Percentiles rank a stretch among this genome's conserved stretches.
phyloP scores from a whole-genome alignment of 2,888 invertebrate genomes.

The Brachyptera putata region DNA sequence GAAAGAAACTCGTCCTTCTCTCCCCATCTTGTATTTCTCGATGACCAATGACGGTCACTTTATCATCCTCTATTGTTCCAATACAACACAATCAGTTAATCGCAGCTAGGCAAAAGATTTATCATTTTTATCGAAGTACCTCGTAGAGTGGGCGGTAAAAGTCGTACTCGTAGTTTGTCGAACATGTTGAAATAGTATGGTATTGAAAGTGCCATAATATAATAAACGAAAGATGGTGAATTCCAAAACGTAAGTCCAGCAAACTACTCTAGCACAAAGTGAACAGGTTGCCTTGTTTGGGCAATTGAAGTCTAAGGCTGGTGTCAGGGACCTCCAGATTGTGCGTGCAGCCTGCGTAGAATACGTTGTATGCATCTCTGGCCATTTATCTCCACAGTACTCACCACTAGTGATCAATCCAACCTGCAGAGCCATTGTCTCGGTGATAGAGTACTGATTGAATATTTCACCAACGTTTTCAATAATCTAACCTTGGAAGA shows the following conservation, averaged over 20 bases:
- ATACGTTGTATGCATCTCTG: no score
- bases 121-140: not conserved
- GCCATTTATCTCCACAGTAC: not conserved
- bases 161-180: not conserved
- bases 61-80: not conserved
- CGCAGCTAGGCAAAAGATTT: not conserved
- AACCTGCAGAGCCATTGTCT: slow-evolving; percentile 4
- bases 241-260: slow-evolving; percentile 11
- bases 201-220: not conserved
- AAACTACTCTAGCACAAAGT: not conserved
- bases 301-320: not conserved
- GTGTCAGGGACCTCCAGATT: slow-evolving; percentile 15
- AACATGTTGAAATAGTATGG: slow-evolving; percentile 1
- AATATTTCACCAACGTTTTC: slow-evolving; percentile 15
- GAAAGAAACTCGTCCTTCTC: not conserved
- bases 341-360: slow-evolving; percentile 18
- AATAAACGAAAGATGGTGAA: slow-evolving; percentile 11
- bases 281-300: slow-evolving; percentile 18
- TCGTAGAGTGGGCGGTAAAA: not conserved
- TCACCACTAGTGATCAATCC: not conserved
- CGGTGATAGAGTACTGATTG: slow-evolving; percentile 3
- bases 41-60: not conserved
- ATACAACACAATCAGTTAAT: not conserved
- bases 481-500: slow-evolving; percentile 4
- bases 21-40: not conserved